Evolutionary conservation across 1,140 invertebrate genomes (phyloP).

Genomic region (Copidosoma floridanum): DNA sequence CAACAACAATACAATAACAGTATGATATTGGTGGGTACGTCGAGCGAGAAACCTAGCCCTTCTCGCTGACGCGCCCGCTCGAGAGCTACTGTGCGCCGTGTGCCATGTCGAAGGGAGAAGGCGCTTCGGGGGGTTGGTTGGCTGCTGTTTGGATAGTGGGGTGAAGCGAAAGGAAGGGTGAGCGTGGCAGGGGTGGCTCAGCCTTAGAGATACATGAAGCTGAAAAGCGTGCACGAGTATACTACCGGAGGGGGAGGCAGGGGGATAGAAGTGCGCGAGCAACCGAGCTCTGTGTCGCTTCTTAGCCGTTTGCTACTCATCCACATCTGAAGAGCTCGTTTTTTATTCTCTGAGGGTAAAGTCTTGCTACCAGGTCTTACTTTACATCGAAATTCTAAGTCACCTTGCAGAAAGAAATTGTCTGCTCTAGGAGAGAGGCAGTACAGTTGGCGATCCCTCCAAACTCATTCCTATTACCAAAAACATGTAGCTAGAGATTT

Average conservation of each 20-base stretch:
- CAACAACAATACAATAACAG: too few relatives aligned
- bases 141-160: conserved; percentile 13
- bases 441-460: too few relatives aligned
- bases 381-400: too few relatives aligned
- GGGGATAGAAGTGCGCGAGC: conserved; percentile 45
- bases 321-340: conserved; percentile 38
- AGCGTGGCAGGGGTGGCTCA: conserved; percentile 43
- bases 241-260: conserved; percentile 40
- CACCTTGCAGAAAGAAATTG: too few relatives aligned
- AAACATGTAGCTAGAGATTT: too few relatives aligned
- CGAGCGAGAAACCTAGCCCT: conserved; percentile 43
- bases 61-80: conserved; percentile 48
- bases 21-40: too few relatives aligned
- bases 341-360: conserved; percentile 32
- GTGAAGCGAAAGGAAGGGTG: background rate
- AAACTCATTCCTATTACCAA: too few relatives aligned
- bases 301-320: conserved; percentile 43
- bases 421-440: too few relatives aligned
- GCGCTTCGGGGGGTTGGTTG: conserved; percentile 45
- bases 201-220: background rate
- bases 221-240: conserved; percentile 39
- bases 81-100: conserved; percentile 52
- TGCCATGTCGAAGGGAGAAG: conserved; percentile 50
- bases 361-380: too few relatives aligned
- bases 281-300: conserved; percentile 43